A percentile compares a stretch with the other conserved stretches of the same genome.
Evolutionary conservation across 1,140 invertebrate genomes (phyloP).

Genomic region (Harpegnathos saltator): DNA sequence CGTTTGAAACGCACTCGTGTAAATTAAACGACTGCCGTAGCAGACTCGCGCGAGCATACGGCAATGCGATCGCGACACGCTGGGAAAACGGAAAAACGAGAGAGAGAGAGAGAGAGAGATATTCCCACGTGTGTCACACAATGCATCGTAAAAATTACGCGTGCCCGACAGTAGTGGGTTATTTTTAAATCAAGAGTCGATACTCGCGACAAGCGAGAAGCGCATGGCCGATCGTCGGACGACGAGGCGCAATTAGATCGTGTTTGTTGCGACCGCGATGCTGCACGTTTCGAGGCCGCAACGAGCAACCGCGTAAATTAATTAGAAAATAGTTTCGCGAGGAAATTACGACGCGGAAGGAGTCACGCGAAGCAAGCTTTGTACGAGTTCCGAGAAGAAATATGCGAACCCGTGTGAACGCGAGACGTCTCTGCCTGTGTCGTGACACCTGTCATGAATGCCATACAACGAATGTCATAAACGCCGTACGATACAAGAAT

Average conservation of each 20-base stretch:
- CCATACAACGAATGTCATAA: too few relatives aligned
- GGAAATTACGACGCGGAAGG: too few relatives aligned
- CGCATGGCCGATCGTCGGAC: neutral
- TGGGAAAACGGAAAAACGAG: neutral
- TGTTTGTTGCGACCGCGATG: neutral
- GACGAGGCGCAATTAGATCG: neutral
- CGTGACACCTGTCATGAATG: neutral
- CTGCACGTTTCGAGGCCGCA: neutral
- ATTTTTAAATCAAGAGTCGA: conserved; percentile 6
- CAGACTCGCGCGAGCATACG: too few relatives aligned
- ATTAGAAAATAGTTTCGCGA: neutral
- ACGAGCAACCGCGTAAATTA: too few relatives aligned
- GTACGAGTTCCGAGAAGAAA: neutral
- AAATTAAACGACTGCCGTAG: neutral
- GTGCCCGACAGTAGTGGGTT: neutral
- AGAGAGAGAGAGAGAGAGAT: neutral
- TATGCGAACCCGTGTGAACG: neutral
- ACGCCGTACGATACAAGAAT: too few relatives aligned
- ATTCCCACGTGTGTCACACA: neutral
- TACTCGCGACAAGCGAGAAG: neutral
- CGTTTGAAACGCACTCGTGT: neutral
- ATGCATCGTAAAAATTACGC: neutral
- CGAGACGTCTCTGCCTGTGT: neutral
- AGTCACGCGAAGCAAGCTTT: neutral
- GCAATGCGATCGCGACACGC: too few relatives aligned